Conservation (phyloP, 2,113 vertebrate species). For the Hiodon tergisus region DNA sequence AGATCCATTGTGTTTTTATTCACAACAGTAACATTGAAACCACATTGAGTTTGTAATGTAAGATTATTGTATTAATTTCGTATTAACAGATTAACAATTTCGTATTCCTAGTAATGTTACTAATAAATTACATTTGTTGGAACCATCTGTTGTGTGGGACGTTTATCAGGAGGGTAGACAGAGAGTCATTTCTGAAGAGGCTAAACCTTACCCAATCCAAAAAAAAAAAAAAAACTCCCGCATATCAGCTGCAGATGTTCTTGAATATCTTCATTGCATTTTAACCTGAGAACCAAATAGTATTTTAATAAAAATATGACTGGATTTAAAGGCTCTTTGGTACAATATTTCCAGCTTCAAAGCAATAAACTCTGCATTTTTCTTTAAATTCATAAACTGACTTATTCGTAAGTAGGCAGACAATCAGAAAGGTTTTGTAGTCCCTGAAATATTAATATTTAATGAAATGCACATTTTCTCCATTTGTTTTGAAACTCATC, state of each 20-base stretch:
- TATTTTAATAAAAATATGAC: conserved; percentile 61
- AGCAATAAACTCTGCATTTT: conserved; percentile 56
- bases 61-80: background rate
- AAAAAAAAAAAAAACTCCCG: conserved; percentile 4
- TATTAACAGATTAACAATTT: too few relatives aligned
- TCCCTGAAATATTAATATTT: conserved; percentile 86
- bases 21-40: background rate
- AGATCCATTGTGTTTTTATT: too few relatives aligned
- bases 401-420: conserved; percentile 36
- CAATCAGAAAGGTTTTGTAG: conserved; percentile 51
- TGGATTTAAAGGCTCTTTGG: conserved; percentile 55
- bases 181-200: background rate
- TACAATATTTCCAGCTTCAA: conserved; percentile 54
- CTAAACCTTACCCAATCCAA: background rate
- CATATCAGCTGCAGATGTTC: conserved; percentile 10
- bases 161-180: background rate
- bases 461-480: conserved; percentile 90
- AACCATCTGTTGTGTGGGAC: background rate
- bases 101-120: background rate
- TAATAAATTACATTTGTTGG: background rate
- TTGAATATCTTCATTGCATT: conserved; percentile 7
- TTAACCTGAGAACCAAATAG: conserved; percentile 30
- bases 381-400: conserved; percentile 37
- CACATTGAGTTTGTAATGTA: background rate
- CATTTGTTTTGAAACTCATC: conserved; percentile 76